phyloP scores from a whole-genome alignment of 2,888 invertebrate genomes.

The Tineola bisselliella region DNA sequence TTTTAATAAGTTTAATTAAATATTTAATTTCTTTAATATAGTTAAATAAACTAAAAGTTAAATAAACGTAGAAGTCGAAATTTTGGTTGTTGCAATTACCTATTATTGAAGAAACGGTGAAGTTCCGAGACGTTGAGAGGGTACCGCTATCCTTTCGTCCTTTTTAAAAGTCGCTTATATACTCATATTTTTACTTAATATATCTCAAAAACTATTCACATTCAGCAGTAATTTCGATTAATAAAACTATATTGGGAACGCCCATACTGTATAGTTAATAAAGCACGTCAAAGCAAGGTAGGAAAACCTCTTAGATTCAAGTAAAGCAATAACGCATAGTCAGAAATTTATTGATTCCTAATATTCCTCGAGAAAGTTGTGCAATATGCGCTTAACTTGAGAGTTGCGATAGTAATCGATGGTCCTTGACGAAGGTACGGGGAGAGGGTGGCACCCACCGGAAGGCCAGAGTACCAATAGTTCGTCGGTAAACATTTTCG shows the following conservation, averaged over 20 bases:
- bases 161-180: background rate
- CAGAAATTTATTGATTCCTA: conserved; percentile 40
- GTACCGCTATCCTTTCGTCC: background rate
- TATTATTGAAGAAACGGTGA: background rate
- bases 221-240: too few relatives aligned
- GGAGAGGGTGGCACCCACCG: conserved; percentile 22
- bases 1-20: background rate
- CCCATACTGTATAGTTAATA: too few relatives aligned
- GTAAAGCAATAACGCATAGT: conserved; percentile 22
- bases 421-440: conserved; percentile 46
- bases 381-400: conserved; percentile 46
- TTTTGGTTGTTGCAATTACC: background rate
- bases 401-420: conserved; percentile 49
- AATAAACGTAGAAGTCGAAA: background rate
- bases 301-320: background rate
- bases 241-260: too few relatives aligned
- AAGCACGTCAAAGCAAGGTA: too few relatives aligned
- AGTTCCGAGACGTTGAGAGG: background rate
- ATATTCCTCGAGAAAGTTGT: conserved; percentile 34
- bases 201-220: too few relatives aligned
- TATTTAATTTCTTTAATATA: too few relatives aligned
- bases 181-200: too few relatives aligned
- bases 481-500: conserved; percentile 44
- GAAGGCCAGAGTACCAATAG: conserved; percentile 44
- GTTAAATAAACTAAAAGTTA: too few relatives aligned